phyloP scores from a whole-genome alignment of 1,140 invertebrate genomes.

The Artemia franciscana region DNA sequence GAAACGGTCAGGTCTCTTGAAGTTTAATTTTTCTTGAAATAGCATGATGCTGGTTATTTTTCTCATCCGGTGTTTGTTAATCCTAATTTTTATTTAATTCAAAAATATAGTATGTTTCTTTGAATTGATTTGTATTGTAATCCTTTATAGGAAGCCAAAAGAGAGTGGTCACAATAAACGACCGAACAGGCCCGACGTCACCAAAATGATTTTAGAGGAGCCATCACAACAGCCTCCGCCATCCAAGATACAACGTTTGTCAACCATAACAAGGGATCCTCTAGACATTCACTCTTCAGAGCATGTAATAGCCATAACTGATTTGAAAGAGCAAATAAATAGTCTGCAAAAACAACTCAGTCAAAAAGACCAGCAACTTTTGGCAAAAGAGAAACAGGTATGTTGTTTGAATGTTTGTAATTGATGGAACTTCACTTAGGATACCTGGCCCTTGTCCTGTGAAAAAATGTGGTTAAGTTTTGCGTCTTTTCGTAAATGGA shows the following conservation, averaged over 20 bases:
- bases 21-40: too few species aligned
- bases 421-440: too few species aligned
- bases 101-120: too few species aligned
- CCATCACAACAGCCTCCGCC: slow-evolving; percentile 20
- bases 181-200: slow-evolving; percentile 42
- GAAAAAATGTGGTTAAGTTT: too few species aligned
- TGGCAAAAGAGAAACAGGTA: slow-evolving; percentile 78
- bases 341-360: slow-evolving; percentile 66
- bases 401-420: too few species aligned
- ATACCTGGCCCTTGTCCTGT: too few species aligned
- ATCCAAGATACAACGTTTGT: slow-evolving; percentile 24
- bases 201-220: slow-evolving; percentile 28
- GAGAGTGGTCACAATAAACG: slow-evolving; percentile 35
- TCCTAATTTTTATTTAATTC: too few species aligned
- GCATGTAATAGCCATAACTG: slow-evolving; percentile 77
- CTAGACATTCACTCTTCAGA: slow-evolving; percentile 65
- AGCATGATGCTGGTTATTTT: too few species aligned
- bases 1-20: too few species aligned
- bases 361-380: slow-evolving; percentile 58
- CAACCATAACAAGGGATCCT: slow-evolving; percentile 13
- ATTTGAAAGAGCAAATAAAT: slow-evolving; percentile 78
- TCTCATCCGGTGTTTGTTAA: too few species aligned
- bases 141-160: slow-evolving; percentile 9
- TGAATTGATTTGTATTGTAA: too few species aligned
- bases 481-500: too few species aligned